These are phyloP conservation scores for Stercorarius parasiticus DNA, from an alignment of 2,113 vertebrate species.

Conservation along the genomic window DNA sequence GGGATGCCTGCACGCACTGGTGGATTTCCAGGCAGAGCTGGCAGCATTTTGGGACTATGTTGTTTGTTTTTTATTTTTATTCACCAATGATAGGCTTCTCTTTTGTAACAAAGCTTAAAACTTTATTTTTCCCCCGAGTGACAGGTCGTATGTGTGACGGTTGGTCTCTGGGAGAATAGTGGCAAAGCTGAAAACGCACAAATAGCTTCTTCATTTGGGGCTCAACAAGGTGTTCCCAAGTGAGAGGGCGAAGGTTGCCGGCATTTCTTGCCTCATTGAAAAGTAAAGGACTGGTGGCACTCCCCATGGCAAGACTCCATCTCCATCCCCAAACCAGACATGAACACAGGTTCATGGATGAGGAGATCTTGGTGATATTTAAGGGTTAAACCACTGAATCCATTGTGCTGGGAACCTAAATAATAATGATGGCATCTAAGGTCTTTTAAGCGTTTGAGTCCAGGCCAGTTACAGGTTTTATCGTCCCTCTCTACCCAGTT, in stretches of 20 bases:
- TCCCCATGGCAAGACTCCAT: not conserved
- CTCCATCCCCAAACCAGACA: not conserved
- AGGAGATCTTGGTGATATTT: not conserved
- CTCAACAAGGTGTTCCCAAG: rapidly evolving
- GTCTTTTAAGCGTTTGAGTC: not conserved
- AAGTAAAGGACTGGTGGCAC: not conserved
- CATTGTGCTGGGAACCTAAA: not conserved
- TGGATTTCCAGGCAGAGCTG: not conserved
- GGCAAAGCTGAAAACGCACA: rapidly evolving
- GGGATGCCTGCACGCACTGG: not conserved
- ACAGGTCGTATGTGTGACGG: rapidly evolving
- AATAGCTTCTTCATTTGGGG: not conserved
- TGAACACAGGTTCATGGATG: rapidly evolving
- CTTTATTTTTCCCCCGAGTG: no score
- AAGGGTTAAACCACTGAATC: not conserved
- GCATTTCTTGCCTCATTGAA: not conserved
- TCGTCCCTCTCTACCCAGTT: not conserved
- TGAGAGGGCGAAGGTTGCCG: not conserved
- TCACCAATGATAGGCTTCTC: not conserved
- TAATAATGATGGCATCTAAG: not conserved
- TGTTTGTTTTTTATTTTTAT: not conserved
- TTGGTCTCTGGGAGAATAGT: not conserved
- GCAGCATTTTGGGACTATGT: not conserved
- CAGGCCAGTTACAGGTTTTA: not conserved
- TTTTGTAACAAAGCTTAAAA: not conserved